phyloP scores from a whole-genome alignment of 2,113 vertebrate genomes.

The Neotragus moschatus region DNA sequence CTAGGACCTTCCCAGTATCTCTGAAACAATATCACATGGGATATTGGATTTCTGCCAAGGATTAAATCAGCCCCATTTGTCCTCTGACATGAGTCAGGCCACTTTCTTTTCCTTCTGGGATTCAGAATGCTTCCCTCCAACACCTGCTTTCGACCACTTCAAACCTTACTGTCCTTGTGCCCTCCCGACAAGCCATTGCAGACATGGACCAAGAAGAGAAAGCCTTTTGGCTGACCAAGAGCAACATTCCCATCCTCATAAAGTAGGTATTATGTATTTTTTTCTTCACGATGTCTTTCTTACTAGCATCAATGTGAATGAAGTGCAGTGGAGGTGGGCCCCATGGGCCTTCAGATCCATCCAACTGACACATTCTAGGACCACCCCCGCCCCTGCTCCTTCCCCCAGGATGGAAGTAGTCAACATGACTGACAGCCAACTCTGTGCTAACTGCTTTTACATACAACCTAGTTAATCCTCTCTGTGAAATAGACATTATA shows the following conservation, averaged over 20 bases:
- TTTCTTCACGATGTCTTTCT: neutral
- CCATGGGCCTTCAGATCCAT: neutral
- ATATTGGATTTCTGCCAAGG: neutral
- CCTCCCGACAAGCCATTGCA: slow-evolving; percentile 83
- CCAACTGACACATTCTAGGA: no score
- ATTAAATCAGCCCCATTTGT: neutral
- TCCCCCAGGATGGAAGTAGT: neutral
- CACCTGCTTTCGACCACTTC: slow-evolving; percentile 72
- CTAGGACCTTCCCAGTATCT: neutral
- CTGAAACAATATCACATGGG: neutral
- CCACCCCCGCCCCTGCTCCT: fast-evolving
- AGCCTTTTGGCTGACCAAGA: slow-evolving; percentile 85
- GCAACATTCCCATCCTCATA: slow-evolving; percentile 85
- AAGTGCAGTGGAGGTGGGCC: neutral
- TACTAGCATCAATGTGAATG: neutral
- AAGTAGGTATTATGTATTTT: slow-evolving; percentile 79
- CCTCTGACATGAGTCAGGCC: neutral
- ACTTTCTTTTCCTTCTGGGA: slow-evolving; percentile 14
- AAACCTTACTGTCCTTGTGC: slow-evolving; percentile 90
- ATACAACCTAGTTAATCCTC: neutral
- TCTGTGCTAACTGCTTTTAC: neutral
- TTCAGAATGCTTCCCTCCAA: slow-evolving; percentile 83
- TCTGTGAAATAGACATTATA: neutral
- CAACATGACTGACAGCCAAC: neutral
- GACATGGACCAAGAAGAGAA: slow-evolving; percentile 86